Percentiles rank a stretch among this genome's conserved stretches.
Conservation (phyloP, 2,797 vertebrate genomes). For the Rousettus madagascariensis region DNA sequence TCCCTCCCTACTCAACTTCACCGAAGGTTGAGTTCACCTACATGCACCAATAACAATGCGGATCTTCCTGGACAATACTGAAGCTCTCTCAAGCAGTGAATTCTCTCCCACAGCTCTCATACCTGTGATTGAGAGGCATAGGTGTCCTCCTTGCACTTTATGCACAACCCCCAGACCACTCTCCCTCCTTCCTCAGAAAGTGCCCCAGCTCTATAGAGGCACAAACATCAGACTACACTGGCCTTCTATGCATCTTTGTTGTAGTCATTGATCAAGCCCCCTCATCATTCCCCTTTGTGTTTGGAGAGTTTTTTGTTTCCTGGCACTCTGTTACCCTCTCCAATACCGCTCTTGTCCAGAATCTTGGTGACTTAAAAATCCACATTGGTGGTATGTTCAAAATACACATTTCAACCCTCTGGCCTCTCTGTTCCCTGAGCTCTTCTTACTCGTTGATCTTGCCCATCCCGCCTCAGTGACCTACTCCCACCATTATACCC, state of each 20-base stretch:
- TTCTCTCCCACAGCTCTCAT: background rate
- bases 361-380: constrained; percentile 4
- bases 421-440: background rate
- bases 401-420: background rate
- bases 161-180: background rate
- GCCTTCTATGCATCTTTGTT: background rate
- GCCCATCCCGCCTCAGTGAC: background rate
- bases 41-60: background rate
- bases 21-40: background rate
- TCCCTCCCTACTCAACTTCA: background rate
- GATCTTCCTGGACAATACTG: background rate
- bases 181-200: background rate
- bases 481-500: background rate
- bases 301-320: background rate
- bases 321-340: background rate
- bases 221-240: background rate
- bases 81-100: background rate
- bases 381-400: background rate
- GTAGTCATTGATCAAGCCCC: background rate
- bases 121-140: background rate
- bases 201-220: background rate
- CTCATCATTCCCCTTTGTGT: background rate
- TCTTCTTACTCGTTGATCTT: background rate
- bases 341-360: background rate
- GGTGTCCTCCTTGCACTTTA: background rate